A percentile compares a stretch with the other conserved stretches of the same genome.
phyloP scores from a whole-genome alignment of 1,140 invertebrate species.

The Wiebesia pumilae region DNA sequence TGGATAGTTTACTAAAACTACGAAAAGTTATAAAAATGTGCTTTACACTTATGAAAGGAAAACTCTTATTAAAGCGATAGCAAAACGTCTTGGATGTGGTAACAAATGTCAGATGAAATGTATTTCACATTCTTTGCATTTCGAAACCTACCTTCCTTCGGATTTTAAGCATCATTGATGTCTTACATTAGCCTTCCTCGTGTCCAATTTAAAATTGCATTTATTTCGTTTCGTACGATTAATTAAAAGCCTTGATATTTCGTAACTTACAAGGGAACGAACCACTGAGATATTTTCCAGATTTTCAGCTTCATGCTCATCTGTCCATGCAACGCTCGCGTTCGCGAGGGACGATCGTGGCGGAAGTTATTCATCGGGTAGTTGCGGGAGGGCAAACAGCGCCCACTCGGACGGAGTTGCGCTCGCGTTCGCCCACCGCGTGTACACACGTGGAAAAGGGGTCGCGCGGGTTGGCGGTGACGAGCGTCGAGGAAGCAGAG shows the following conservation, averaged over 20 bases:
- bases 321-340: not conserved
- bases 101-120: not conserved
- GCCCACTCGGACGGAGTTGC: not conserved
- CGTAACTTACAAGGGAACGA: not conserved
- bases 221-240: not conserved
- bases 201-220: not conserved
- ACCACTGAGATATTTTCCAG: no score
- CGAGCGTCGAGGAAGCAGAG: not conserved
- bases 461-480: not conserved
- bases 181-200: not conserved
- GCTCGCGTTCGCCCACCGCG: not conserved
- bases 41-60: no score
- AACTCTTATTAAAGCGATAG: no score
- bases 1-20: not conserved
- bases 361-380: conserved; percentile 64
- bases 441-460: conserved; percentile 54
- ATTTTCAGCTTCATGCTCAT: not conserved
- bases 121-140: not conserved
- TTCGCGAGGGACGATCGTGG: not conserved
- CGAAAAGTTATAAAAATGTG: no score
- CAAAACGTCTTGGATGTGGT: not conserved
- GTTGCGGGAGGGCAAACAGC: conserved; percentile 69
- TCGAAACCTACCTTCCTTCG: not conserved
- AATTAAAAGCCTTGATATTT: not conserved
- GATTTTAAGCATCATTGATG: not conserved